Base-by-base conservation (phyloP, 2,888 invertebrate genomes). In the Andrena flavipes region DNA sequence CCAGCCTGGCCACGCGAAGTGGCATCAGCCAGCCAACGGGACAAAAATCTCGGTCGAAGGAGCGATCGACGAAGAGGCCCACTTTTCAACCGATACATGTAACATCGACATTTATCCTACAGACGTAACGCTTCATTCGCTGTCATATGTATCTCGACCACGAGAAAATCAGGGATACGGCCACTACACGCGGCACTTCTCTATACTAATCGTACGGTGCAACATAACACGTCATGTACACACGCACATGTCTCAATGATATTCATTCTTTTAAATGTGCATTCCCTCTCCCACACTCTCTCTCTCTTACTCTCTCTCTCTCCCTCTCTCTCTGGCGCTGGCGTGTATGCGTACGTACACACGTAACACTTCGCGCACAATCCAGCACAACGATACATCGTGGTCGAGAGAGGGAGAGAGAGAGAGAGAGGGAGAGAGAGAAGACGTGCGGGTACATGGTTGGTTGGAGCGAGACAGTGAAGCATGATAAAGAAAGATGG, bases 201-300 rank as follows among this genome's bases (percentile, higher is more conserved):
- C 49, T 48, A 23, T 60, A 42, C 64, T 74, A 82, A 76, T 76
- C 77, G 73, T 76, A 73, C 68, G 76, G 73, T 82, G 73, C 86
- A 72, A 83, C 78, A 85, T 80, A 80, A 76, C 77, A 80, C 77
- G 80, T 86, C 84, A 84, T 69, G 72, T 67, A 75, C 75, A 78
- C 76, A 77, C 75, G 79, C 84, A 80, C 80, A 78, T 72, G 82
- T 71, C 56, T 74, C 67, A 56, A 68, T 56, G 76, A 82, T 71
- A 67, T 74, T 70, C 63, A 70, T 71, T 78, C 63, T 63, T 59
- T 79, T 75, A 67, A 62, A 77, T 79, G 73, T 63, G 60, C 70
- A 33, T 68, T 48, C 13, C n/a, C 56, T 56, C 23, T 56, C 23
- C 4, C 20, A 4, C 42, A 20, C 48, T 16, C 20, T 13, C 26